Evolutionary conservation across 2,113 vertebrate genomes (phyloP), one percentile per base, ranked within the genome.

Genomic region (Nerophis lumbriciformis): DNA sequence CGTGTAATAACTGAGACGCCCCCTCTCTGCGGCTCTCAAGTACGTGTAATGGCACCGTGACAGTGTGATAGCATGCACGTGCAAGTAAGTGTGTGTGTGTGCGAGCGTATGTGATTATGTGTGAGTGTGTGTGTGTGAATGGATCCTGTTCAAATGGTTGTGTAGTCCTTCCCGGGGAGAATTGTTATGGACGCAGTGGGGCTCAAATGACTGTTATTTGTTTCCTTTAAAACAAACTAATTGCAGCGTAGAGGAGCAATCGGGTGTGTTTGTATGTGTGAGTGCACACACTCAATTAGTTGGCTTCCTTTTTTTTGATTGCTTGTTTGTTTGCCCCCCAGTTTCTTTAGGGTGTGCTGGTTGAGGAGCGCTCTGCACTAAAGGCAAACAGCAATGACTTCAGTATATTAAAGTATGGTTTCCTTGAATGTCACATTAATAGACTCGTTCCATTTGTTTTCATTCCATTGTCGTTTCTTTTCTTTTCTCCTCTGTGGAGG

Each of bases 181-280:
- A 83, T 80, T 85, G 84, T 85, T 84, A 84, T 78, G 80, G 84
- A 84, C 79, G 83, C 75, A 65, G 78, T 78, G 84, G 75, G 57
- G 81, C 74, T 76, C 70, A 88, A 88, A 88, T 88, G 71, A 87
- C 84, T 82, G 84, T 88, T 83, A 88, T 88, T 88, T 88, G 77
- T 79, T 84, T 85, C 83, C 77, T 84, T 83, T 86, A 86, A 88
- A 88, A 88, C 86, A 84, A 87, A 83, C 83, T 88, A 88, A 88
- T 88, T 86, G 83, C 83, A 72, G 80, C 75, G 51, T 75, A 45
- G 42, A 45, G 42, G 71, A 79, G 38, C 58, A 55, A 63, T 77
- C 62, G 71, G 71, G 64, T n/a, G 1, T 6, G 42, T 50, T 35
- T 65, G 59, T 62, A 44, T 52, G 11, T 65, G 16, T 15, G 42